phyloP scores from a whole-genome alignment of 1,140 invertebrate species.

The Cardiocondyla obscurior region DNA sequence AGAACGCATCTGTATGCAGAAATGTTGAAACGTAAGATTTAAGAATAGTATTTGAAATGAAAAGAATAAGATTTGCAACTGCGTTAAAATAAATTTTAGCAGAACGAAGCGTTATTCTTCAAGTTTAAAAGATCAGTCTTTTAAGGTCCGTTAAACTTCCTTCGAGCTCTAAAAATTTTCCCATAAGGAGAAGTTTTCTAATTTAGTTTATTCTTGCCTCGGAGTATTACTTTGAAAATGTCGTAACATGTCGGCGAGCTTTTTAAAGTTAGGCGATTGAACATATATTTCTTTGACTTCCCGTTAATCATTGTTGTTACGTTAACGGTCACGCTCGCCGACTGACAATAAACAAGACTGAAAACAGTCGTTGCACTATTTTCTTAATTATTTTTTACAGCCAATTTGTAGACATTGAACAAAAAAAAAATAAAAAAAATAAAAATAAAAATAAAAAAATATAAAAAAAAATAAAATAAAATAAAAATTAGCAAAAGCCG shows the following conservation, averaged over 20 bases:
- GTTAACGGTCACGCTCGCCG: not conserved
- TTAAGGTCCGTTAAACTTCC: not conserved
- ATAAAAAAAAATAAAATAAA: no score
- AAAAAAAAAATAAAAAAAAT: no score
- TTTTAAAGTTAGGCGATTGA: conserved; percentile 8
- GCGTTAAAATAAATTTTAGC: not conserved
- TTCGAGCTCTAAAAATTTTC: not conserved
- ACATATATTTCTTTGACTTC: not conserved
- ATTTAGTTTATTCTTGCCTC: not conserved
- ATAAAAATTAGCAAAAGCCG: not conserved
- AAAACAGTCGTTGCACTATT: not conserved
- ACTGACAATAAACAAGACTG: not conserved
- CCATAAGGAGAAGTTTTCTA: not conserved
- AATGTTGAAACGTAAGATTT: not conserved
- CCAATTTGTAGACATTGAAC: no score
- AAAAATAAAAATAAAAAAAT: no score
- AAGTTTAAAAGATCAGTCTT: not conserved
- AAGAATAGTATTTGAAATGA: not conserved
- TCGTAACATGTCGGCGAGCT: not conserved
- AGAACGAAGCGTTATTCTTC: not conserved
- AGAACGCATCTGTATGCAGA: not conserved
- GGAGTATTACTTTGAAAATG: not conserved
- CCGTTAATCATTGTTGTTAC: not conserved
- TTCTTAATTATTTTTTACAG: not conserved
- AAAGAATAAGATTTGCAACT: not conserved